Evolutionary conservation across 2,113 vertebrate genomes (phyloP).

Genomic region (Peromyscus polionotus): DNA sequence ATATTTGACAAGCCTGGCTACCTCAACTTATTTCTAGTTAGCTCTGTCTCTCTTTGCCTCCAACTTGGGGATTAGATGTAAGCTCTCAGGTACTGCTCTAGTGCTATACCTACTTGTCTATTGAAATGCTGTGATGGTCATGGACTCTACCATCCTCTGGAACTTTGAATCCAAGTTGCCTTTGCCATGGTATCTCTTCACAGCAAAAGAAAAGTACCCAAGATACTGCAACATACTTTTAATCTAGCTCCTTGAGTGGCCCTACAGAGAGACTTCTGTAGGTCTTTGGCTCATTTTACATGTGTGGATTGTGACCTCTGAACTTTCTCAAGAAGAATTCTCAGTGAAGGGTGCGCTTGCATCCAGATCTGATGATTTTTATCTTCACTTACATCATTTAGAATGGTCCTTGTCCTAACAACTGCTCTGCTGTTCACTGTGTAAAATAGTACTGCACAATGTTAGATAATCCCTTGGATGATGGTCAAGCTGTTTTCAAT

Average conservation of each 20-base stretch:
- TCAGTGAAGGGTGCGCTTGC: background rate
- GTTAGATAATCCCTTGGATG: constrained; percentile 18
- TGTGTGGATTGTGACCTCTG: constrained; percentile 59
- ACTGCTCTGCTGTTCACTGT: background rate
- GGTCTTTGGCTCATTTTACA: constrained; percentile 46
- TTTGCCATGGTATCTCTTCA: background rate
- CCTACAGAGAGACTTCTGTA: background rate
- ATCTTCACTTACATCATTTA: constrained; percentile 12
- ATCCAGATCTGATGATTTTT: constrained; percentile 36
- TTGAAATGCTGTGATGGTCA: background rate
- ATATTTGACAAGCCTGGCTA: constrained; percentile 40
- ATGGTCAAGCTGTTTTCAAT: constrained; percentile 61
- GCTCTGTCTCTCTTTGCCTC: background rate
- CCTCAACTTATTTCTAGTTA: background rate
- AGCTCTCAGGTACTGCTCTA: background rate
- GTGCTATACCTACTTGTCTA: background rate
- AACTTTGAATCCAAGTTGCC: background rate
- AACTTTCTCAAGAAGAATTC: background rate
- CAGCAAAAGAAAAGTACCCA: background rate
- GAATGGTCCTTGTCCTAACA: constrained; percentile 14
- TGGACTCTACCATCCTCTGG: background rate
- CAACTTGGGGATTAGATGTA: background rate
- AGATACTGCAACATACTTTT: background rate
- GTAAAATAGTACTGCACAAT: constrained; percentile 38
- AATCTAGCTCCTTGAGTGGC: background rate